Evolutionary conservation across 2,113 vertebrate genomes (phyloP).

Genomic region (Macaca fascicularis): T2T-MFA8v1.1 NC_088379.1:48811501-48812000

Average conservation of each 20-base stretch:
- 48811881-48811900: background rate
- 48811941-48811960: background rate
- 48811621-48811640: background rate
- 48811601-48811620: background rate
- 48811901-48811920: background rate
- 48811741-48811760: background rate
- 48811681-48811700: background rate
- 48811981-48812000: background rate
- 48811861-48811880: conserved; percentile 6
- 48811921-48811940: background rate
- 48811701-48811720: conserved; percentile 42
- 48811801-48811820: background rate
- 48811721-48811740: background rate
- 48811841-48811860: background rate
- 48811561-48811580: background rate
- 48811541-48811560: background rate
- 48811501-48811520: background rate
- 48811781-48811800: background rate
- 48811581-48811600: background rate
- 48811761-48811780: background rate
- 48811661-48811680: background rate
- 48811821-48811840: background rate
- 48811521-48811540: background rate
- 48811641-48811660: conserved; percentile 25
- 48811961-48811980: background rate